Evolutionary conservation across 1,140 invertebrate species (phyloP).

Genomic region (Protaetia brevitarsis): DNA sequence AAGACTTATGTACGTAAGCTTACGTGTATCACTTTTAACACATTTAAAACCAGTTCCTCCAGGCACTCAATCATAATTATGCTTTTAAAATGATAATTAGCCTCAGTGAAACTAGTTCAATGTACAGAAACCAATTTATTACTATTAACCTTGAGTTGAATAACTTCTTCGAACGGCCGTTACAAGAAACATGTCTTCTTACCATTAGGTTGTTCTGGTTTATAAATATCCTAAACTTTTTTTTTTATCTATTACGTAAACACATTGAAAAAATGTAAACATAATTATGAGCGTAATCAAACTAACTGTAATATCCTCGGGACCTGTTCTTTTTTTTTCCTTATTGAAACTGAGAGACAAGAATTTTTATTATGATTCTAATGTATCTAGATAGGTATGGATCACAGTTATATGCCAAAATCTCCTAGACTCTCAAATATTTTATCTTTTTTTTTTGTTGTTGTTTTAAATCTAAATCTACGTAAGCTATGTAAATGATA

Average conservation of each 20-base stretch:
- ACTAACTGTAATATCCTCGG: no score
- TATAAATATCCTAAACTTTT: no score
- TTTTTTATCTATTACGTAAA: no score
- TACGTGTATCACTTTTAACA: neutral
- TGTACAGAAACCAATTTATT: neutral
- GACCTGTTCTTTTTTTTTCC: no score
- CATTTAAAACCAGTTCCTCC: neutral
- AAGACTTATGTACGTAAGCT: no score
- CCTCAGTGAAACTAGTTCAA: neutral
- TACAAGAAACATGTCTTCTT: neutral
- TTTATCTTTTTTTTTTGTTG: neutral
- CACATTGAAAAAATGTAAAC: no score
- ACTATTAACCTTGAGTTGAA: neutral
- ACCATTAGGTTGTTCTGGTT: no score
- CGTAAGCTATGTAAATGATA: neutral
- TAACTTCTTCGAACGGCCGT: neutral
- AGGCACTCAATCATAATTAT: no score
- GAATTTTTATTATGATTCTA: no score
- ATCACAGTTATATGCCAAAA: no score
- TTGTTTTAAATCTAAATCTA: neutral
- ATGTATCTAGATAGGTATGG: no score
- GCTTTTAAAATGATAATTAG: neutral
- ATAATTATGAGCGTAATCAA: no score
- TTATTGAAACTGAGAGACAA: constrained; percentile 1
- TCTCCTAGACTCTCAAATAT: neutral